These are phyloP conservation scores for Himalopsyche kuldschensis DNA, from an alignment of 2,888 invertebrate genomes.

Conservation along the genomic window DNA sequence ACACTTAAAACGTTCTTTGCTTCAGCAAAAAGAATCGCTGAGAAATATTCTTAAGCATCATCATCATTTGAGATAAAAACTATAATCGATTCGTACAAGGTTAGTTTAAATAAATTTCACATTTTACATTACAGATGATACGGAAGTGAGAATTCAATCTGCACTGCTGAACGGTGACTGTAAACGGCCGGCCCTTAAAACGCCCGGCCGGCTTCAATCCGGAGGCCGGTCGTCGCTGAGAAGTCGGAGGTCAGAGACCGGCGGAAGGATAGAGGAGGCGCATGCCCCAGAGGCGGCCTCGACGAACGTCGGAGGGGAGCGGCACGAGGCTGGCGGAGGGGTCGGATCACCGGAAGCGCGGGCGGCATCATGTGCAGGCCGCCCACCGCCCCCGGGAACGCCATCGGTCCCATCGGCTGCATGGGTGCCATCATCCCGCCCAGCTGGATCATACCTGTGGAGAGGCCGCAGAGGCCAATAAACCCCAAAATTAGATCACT, in stretches of 20 bases:
- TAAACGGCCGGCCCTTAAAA: conserved; percentile 22
- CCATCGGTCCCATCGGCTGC: conserved; percentile 28
- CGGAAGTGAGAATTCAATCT: not conserved
- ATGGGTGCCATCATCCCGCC: conserved; percentile 18
- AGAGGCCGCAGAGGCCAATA: conserved; percentile 11
- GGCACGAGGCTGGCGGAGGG: conserved; percentile 51
- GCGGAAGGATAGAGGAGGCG: conserved; percentile 22
- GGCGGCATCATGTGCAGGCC: conserved; percentile 74
- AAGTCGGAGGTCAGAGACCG: conserved; percentile 17
- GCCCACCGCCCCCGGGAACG: conserved; percentile 41
- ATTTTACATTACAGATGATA: not conserved
- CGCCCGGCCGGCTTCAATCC: not conserved
- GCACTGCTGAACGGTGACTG: not conserved
- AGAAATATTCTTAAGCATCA: not conserved
- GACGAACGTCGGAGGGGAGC: not conserved
- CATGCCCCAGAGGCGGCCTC: not conserved
- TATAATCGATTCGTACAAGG: not conserved
- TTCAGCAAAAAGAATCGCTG: not conserved
- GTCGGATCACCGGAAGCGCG: conserved; percentile 84
- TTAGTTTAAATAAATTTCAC: not conserved
- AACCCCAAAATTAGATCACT: conserved; percentile 17
- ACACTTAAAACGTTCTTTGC: not conserved
- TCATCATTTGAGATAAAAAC: not conserved
- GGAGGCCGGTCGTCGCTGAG: no score
- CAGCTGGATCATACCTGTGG: conserved; percentile 38